Evolutionary conservation across 1,140 invertebrate species (phyloP).

Genomic region (Argopecten irradians): DNA sequence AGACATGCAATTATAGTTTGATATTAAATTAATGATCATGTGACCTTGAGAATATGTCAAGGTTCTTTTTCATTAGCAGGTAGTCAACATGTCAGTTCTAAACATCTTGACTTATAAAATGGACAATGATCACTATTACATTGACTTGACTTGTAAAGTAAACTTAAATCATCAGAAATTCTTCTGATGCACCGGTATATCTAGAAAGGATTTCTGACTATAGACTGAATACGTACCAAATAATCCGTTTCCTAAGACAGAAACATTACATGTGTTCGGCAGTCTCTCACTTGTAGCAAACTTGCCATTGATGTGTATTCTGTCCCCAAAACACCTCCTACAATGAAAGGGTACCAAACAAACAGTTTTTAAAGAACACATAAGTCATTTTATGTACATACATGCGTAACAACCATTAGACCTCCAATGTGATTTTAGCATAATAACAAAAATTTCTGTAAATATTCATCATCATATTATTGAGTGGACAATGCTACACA

Average conservation of each 20-base stretch:
- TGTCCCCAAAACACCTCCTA: slow-evolving; percentile 76
- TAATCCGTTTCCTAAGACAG: slow-evolving; percentile 73
- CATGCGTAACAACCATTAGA: neutral
- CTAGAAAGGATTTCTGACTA: neutral
- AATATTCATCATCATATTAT: too few species aligned
- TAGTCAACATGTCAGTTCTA: too few species aligned
- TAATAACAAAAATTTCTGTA: neutral
- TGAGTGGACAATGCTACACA: too few species aligned
- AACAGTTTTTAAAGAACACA: neutral
- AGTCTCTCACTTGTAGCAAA: slow-evolving; percentile 71
- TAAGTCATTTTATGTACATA: neutral
- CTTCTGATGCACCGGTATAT: neutral
- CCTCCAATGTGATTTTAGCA: neutral
- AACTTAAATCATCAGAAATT: neutral
- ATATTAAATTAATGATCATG: too few species aligned
- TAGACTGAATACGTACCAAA: slow-evolving; percentile 58
- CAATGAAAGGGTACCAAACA: slow-evolving; percentile 43
- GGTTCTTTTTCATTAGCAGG: too few species aligned
- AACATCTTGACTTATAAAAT: too few species aligned
- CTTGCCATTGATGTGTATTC: slow-evolving; percentile 78
- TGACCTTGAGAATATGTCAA: too few species aligned
- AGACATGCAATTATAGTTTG: too few species aligned
- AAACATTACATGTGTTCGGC: slow-evolving; percentile 81
- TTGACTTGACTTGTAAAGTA: too few species aligned
- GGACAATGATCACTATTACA: too few species aligned